These are phyloP conservation scores for Drosophila picticornis DNA, from an alignment of 2,888 invertebrate species.

Conservation along the genomic window DNA sequence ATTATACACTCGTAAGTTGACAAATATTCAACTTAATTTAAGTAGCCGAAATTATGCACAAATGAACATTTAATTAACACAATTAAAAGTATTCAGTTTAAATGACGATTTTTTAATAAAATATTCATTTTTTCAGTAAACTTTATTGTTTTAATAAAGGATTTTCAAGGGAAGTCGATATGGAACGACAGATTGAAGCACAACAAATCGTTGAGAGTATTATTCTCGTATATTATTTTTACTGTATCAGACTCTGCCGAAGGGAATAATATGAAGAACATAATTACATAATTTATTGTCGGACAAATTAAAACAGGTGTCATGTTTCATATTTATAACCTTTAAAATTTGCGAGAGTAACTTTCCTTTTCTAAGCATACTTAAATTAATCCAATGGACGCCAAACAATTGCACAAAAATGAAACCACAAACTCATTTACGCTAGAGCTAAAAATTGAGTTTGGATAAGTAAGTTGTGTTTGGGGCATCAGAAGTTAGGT, in stretches of 20 bases:
- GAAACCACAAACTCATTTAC: background rate
- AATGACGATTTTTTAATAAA: background rate
- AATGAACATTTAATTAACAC: background rate
- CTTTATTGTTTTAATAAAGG: background rate
- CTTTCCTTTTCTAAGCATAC: background rate
- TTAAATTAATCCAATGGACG: background rate
- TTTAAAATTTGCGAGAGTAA: background rate
- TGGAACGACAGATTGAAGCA: background rate
- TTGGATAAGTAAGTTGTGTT: constrained; percentile 15
- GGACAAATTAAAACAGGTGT: background rate
- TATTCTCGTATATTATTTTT: background rate
- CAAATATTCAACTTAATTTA: background rate
- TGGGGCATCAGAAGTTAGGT: constrained; percentile 18
- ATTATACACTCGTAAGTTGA: background rate
- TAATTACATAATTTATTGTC: background rate
- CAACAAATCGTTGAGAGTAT: background rate
- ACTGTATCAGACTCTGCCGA: background rate
- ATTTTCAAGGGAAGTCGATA: background rate
- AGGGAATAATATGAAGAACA: background rate
- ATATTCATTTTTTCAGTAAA: background rate
- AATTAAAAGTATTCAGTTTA: background rate
- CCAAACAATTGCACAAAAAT: background rate
- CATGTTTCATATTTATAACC: background rate
- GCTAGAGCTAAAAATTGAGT: constrained; percentile 15
- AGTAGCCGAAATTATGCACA: background rate